Conservation (phyloP, 2,888 invertebrate genomes). For the Cryptus armator region DNA sequence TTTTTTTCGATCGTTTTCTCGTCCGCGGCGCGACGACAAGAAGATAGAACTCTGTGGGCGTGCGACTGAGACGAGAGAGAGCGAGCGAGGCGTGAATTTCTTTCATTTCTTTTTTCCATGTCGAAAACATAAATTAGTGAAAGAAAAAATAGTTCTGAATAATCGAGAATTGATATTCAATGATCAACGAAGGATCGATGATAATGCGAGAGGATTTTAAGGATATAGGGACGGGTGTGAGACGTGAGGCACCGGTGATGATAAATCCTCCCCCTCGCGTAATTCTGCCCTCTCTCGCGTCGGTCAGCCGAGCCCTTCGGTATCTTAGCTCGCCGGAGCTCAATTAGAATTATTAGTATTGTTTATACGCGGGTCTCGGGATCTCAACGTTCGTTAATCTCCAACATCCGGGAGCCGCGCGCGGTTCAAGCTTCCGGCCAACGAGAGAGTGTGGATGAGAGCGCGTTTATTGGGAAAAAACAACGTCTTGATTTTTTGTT, state of each 20-base stretch:
- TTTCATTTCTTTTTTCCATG: neutral
- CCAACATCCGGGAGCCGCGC: slow-evolving; percentile 1
- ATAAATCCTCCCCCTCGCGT: slow-evolving; percentile 34
- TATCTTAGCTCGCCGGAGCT: slow-evolving; percentile 27
- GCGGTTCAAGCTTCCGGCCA: neutral
- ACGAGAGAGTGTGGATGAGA: slow-evolving; percentile 15
- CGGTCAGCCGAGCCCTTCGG: slow-evolving; percentile 11
- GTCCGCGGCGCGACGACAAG: slow-evolving; percentile 35
- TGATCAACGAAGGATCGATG: neutral
- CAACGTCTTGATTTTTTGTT: neutral
- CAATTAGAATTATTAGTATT: slow-evolving; percentile 20
- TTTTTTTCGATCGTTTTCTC: neutral
- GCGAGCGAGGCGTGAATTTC: slow-evolving; percentile 18
- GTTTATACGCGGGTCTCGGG: slow-evolving; percentile 24
- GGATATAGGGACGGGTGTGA: slow-evolving; percentile 2
- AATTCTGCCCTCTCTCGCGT: slow-evolving; percentile 42
- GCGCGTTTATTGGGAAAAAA: neutral
- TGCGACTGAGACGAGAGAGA: slow-evolving; percentile 26
- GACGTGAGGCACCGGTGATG: slow-evolving; percentile 52
- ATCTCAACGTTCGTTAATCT: slow-evolving; percentile 12
- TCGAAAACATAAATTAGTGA: neutral
- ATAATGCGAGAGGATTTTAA: slow-evolving; percentile 3
- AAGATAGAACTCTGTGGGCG: slow-evolving; percentile 32
- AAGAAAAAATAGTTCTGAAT: neutral
- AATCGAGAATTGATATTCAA: neutral